phyloP scores from a whole-genome alignment of 35 echinoderm and acorn worm species.

The Anneissia japonica region DNA sequence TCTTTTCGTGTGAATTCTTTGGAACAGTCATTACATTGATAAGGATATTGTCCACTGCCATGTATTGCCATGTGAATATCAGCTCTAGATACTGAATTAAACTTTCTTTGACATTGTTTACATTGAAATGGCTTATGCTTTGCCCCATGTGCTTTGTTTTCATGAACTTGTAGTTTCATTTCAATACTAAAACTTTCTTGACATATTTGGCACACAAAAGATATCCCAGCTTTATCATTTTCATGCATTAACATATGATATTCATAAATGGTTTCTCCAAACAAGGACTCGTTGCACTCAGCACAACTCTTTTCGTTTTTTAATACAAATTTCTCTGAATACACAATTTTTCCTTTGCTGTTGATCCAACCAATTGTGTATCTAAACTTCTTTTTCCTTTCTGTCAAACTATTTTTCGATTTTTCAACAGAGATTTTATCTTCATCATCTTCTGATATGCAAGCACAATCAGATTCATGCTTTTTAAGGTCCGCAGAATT shows the following conservation, averaged over 20 bases:
- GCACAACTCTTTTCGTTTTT: neutral
- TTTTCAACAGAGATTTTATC: too few species aligned
- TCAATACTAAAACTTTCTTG: neutral
- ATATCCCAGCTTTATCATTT: neutral
- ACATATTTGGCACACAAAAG: neutral
- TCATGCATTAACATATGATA: neutral
- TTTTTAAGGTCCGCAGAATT: too few species aligned
- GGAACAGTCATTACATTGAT: neutral
- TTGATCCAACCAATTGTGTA: neutral
- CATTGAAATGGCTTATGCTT: neutral
- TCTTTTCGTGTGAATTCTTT: neutral
- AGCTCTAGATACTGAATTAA: neutral
- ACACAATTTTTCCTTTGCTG: neutral
- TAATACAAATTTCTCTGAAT: neutral
- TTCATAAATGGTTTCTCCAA: neutral
- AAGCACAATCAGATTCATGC: too few species aligned
- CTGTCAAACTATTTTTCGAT: too few species aligned
- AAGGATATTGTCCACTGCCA: neutral
- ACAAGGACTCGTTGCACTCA: neutral
- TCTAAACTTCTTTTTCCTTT: too few species aligned
- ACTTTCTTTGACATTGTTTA: neutral
- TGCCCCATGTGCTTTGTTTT: neutral
- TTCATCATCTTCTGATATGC: neutral
- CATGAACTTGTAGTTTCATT: neutral
- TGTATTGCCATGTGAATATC: neutral